Evolutionary conservation across 1,140 invertebrate genomes (phyloP), one percentile per base, ranked within the genome.

Genomic region (Aricia agestis): DNA sequence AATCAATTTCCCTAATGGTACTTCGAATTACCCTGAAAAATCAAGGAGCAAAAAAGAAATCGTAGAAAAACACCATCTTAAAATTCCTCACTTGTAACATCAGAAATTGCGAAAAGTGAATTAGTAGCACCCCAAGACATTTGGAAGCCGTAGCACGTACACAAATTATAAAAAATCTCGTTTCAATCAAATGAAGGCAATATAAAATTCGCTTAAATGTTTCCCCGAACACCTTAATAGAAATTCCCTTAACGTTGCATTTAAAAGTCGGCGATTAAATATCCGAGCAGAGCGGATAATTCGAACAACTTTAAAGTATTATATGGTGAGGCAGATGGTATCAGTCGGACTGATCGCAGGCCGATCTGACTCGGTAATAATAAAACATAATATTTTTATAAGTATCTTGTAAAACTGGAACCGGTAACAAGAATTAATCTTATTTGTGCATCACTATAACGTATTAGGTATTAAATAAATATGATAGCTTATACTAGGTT

Each of bases 171-270:
- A 57, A 15, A 68, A 68, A 57, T 45, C 41, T 18, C 7, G 9
- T 19, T 18, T 4, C 45, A 10, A 52, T 52, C 13, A 52, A 52
- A 52, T 52, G 45, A 52, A 52, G 45, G 45, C 59, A 19, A 63
- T 63, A 63, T 63, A 63, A 63, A 63, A 63, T n/a, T 59, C 52
- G 52, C 11, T 57, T 25, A 68, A 69, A 69, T 59, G 67, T 69
- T 59, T 69, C 31, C 13, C 67, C n/a, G 52, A 59, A 67, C 31
- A 58, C 67, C 31, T 45, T 69, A 69, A 69, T 69, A 58, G 67
- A 58, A 59, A 59, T 59, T 69, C 59, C 59, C 59, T 19, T 63
- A 63, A 19, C 59, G 59, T 63, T 63, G 59, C 59, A 63, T 63
- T 63, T 52, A 52, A 52, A 52, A 52, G 45, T 52, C 45, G 9